Conservation (phyloP, 2,888 invertebrate genomes). For the Fabriciana adippe region DNA sequence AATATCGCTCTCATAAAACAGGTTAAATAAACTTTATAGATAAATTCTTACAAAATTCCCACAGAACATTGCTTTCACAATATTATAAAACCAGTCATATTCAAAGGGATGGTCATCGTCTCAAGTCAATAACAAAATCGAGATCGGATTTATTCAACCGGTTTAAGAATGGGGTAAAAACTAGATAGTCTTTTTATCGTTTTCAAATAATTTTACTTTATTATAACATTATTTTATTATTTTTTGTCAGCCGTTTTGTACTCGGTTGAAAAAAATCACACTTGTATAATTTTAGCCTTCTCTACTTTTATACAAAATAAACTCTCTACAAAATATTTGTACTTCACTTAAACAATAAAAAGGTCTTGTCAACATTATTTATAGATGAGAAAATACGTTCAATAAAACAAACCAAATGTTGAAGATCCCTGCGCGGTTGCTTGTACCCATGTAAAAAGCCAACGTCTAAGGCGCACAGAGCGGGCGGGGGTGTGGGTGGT, state of each 20-base stretch:
- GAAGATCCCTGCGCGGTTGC: slow-evolving; percentile 58
- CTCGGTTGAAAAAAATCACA: no score
- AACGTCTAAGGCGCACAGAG: slow-evolving; percentile 76
- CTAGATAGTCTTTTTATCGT: slow-evolving; percentile 27
- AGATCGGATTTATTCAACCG: slow-evolving; percentile 38
- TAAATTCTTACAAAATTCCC: slow-evolving; percentile 53
- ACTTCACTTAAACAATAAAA: background rate
- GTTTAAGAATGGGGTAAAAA: slow-evolving; percentile 36
- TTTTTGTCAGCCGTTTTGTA: background rate
- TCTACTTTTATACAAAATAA: no score
- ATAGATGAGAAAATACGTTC: slow-evolving; percentile 6
- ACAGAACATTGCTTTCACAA: slow-evolving; percentile 42
- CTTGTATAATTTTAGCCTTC: no score
- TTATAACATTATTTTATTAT: background rate
- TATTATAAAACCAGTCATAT: slow-evolving; percentile 54
- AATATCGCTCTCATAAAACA: slow-evolving; percentile 47
- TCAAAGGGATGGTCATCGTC: slow-evolving; percentile 45
- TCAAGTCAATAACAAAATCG: slow-evolving; percentile 45
- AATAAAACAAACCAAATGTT: slow-evolving; percentile 56
- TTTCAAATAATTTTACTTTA: slow-evolving; percentile 21
- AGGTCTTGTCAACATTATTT: no score
- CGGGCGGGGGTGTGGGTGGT: slow-evolving; percentile 49
- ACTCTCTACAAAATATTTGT: no score
- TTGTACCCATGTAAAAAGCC: slow-evolving; percentile 79
- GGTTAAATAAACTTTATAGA: slow-evolving; percentile 50